Conservation (phyloP, 2,797 vertebrate species). For the Molothrus aeneus region DNA sequence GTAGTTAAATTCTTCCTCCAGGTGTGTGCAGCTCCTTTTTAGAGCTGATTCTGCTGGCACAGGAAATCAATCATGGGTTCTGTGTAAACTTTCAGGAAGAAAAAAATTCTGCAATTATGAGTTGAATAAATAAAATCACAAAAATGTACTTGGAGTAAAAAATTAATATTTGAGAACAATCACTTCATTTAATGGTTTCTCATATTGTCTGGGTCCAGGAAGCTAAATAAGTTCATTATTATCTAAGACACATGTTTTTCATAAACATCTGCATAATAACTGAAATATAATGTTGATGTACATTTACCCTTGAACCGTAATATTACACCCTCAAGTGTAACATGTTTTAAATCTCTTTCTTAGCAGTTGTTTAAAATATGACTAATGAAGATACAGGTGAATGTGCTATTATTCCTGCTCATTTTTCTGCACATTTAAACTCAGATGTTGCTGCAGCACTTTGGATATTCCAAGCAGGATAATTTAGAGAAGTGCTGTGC, state of each 20-base stretch:
- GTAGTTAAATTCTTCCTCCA: background rate
- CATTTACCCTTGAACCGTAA: background rate
- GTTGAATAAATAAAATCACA: background rate
- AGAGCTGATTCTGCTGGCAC: background rate
- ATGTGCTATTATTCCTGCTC: accelerated
- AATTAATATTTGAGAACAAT: background rate
- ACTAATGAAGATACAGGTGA: background rate
- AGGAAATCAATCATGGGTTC: background rate
- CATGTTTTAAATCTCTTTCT: background rate
- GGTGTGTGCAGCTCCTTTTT: background rate
- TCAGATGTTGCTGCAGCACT: background rate
- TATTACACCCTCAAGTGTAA: background rate
- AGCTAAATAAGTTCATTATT: accelerated
- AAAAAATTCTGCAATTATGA: background rate
- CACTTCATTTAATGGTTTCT: background rate
- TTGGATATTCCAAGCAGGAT: background rate
- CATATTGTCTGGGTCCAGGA: background rate
- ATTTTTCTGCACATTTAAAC: background rate
- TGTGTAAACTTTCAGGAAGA: background rate
- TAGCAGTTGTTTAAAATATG: background rate
- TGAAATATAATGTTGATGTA: background rate
- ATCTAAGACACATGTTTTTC: background rate
- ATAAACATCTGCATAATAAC: background rate
- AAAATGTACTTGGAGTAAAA: background rate
- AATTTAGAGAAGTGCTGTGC: background rate